Percentiles rank a stretch among this genome's conserved stretches.
Conservation (phyloP, 1,140 invertebrate genomes). For the Saccostrea glomerata region DNA sequence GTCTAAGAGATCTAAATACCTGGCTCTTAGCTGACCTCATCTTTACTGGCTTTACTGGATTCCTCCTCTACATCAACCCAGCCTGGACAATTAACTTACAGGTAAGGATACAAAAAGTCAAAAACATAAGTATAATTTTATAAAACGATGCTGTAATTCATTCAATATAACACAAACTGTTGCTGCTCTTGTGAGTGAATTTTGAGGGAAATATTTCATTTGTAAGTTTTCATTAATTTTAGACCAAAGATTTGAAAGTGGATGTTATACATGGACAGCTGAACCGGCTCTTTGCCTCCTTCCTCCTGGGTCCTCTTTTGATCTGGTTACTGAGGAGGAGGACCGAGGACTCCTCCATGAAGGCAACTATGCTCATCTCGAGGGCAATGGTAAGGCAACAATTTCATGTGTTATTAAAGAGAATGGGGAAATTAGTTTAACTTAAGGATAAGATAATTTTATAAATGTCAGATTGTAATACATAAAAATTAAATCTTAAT, state of each 20-base stretch:
- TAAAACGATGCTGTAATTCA: not conserved
- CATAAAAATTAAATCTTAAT: too few species aligned
- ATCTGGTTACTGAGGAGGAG: conserved; percentile 41
- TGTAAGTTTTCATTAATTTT: not conserved
- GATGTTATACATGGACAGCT: conserved; percentile 45
- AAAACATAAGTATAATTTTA: not conserved
- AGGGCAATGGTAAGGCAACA: conserved; percentile 39
- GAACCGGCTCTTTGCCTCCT: conserved; percentile 47
- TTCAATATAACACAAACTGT: too few species aligned
- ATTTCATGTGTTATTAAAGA: not conserved
- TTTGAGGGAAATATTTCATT: too few species aligned
- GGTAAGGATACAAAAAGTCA: conserved; percentile 24
- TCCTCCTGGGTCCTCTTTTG: conserved; percentile 39
- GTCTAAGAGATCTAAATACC: conserved; percentile 36
- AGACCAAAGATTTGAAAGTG: conserved; percentile 47
- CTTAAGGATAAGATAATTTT: too few species aligned
- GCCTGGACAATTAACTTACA: conserved; percentile 42
- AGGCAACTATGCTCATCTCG: conserved; percentile 32
- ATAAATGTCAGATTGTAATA: too few species aligned
- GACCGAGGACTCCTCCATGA: conserved; percentile 28
- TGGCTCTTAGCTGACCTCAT: conserved; percentile 47
- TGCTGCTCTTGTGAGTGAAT: too few species aligned
- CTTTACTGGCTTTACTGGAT: conserved; percentile 40
- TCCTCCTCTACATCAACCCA: conserved; percentile 40
- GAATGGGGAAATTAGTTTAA: too few species aligned